Evolutionary conservation across 2,113 vertebrate species (phyloP).

Genomic region (Daboia siamensis): DNA sequence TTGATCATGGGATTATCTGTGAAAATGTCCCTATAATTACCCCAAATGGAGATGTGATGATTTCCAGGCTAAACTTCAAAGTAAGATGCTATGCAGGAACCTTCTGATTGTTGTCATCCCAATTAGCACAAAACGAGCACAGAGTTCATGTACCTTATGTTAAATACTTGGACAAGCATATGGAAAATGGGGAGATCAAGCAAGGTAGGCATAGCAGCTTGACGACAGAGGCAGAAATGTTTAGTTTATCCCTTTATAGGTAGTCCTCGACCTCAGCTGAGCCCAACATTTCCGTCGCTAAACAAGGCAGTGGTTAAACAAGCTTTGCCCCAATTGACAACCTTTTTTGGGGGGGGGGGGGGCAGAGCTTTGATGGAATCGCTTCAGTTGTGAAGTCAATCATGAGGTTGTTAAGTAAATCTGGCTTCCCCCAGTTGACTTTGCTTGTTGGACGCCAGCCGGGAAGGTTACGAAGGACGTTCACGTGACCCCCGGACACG

Average conservation of each 20-base stretch:
- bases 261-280: neutral
- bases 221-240: slow-evolving; percentile 51
- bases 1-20: slow-evolving; percentile 95
- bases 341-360: too few species aligned
- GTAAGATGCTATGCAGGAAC: slow-evolving; percentile 78
- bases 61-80: slow-evolving; percentile 92
- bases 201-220: slow-evolving; percentile 70
- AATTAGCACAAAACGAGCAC: slow-evolving; percentile 66
- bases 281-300: too few species aligned
- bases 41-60: slow-evolving; percentile 94
- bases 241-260: slow-evolving; percentile 47
- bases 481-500: too few species aligned
- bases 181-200: slow-evolving; percentile 70
- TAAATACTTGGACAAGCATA: slow-evolving; percentile 70
- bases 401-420: too few species aligned
- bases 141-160: slow-evolving; percentile 69
- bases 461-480: too few species aligned
- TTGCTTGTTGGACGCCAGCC: too few species aligned
- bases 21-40: slow-evolving; percentile 97
- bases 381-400: too few species aligned
- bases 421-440: too few species aligned
- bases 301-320: too few species aligned
- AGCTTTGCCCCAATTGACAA: too few species aligned
- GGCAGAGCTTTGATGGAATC: too few species aligned
- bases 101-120: slow-evolving; percentile 73